Conservation (phyloP, 64 coral and sea anemone genomes). For the Cladopsammia gracilis region DNA sequence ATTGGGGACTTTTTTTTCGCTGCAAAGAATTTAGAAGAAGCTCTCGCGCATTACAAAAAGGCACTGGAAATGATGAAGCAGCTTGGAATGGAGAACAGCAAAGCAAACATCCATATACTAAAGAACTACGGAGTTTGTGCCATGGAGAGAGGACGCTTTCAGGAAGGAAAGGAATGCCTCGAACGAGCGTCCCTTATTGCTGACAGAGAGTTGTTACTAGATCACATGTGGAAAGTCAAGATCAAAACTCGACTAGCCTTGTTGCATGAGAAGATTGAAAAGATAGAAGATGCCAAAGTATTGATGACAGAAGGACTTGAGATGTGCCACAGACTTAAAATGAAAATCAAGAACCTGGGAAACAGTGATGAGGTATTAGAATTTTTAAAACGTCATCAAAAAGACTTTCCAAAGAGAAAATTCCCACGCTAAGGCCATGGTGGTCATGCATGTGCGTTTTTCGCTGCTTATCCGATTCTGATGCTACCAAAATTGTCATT, state of each 20-base stretch:
- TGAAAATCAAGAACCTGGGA: background rate
- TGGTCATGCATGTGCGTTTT: no score
- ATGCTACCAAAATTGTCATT: no score
- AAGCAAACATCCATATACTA: background rate
- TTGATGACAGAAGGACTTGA: background rate
- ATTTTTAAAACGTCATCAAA: background rate
- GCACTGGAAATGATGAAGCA: slow-evolving; percentile 2
- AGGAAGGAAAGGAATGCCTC: background rate
- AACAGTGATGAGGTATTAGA: background rate
- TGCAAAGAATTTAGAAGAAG: background rate
- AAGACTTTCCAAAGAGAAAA: background rate
- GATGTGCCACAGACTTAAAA: background rate
- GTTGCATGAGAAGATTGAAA: background rate
- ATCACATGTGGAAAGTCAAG: slow-evolving; percentile 32
- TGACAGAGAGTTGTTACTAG: background rate
- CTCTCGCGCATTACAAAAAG: background rate
- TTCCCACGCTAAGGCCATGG: background rate
- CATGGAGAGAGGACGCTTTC: background rate
- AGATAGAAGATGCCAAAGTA: background rate
- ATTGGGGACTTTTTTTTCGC: slow-evolving; percentile 31
- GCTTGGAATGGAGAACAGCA: background rate
- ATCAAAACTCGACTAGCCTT: slow-evolving; percentile 3
- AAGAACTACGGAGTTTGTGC: slow-evolving; percentile 8
- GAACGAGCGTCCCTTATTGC: background rate
- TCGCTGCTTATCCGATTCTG: no score